Evolutionary conservation across 2,888 invertebrate species (phyloP).

Genomic region (Tenthredo mesomela): DNA sequence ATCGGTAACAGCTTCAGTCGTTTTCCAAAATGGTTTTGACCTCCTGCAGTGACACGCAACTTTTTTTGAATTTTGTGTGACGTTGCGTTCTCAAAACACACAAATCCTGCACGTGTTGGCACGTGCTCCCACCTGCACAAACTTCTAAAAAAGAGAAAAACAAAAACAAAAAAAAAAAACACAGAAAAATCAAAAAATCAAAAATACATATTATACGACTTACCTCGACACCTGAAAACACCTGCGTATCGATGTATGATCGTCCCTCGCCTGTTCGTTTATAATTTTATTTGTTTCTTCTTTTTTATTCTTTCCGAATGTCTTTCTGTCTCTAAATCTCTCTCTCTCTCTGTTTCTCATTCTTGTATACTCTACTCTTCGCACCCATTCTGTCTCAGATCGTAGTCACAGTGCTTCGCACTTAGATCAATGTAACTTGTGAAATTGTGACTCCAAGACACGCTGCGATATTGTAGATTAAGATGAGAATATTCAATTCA

Average conservation of each 20-base stretch:
- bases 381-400: conserved; percentile 5
- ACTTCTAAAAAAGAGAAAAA: conserved; percentile 4
- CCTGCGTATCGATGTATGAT: conserved; percentile 36
- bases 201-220: background rate
- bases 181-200: background rate
- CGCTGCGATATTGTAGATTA: conserved; percentile 40
- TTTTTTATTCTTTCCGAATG: conserved; percentile 1
- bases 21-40: conserved; percentile 77
- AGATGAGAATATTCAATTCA: conserved; percentile 39
- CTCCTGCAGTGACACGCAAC: conserved; percentile 62
- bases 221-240: conserved; percentile 29
- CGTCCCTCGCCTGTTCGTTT: background rate
- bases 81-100: conserved; percentile 43
- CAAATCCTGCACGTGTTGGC: conserved; percentile 32
- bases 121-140: conserved; percentile 31
- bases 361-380: background rate
- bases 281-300: conserved; percentile 4
- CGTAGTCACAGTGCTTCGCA: conserved; percentile 41
- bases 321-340: background rate
- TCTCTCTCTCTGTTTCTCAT: background rate
- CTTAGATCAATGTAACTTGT: conserved; percentile 43
- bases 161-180: background rate
- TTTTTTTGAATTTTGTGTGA: conserved; percentile 49
- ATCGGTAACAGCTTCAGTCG: conserved; percentile 76
- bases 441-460: conserved; percentile 45